Evolutionary conservation across 1,140 invertebrate species (phyloP), one percentile per base, ranked within the genome.

Genomic region (Drosophila athabasca): DNA sequence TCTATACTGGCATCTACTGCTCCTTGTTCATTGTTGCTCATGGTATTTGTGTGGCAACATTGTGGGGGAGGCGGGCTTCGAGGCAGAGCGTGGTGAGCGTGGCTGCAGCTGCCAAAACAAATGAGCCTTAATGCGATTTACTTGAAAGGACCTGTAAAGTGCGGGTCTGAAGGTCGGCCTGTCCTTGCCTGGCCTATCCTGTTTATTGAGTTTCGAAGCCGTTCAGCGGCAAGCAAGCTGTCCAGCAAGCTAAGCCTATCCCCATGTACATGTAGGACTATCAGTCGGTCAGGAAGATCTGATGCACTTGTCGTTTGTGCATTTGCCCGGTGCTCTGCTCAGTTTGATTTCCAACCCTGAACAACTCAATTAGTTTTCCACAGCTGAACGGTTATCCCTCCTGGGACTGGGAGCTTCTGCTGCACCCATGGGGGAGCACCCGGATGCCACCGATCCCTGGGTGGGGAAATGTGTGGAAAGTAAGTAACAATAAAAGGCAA

Each of bases 71-170:
- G n/a, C n/a, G n/a, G n/a, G n/a, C n/a, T 24, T 24, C 24, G 26
- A 29, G 26, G 31, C 24, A 24, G 24, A n/a, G n/a, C n/a, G 24
- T 3, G 39, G 19, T 15, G 17, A 11, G 35, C 39, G 41, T 60
- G 41, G 54, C 44, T 84, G 70, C 90, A 90, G 84, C 89, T 90
- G 90, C 76, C 85, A 90, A 76, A 90, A 90, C 90, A 91, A 91
- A 91, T 91, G 79, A 88, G 79, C 78, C 83, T 74, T 90, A 85
- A 91, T 91, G 79, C 79, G 84, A 79, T 90, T 76, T 76, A 90
- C 67, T 79, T 78, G 74, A 90, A 84, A 81, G 79, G 72, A 77
- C 65, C 59, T 44, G 31, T 49, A 19, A 46, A 70, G 76, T 79
- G 76, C 78, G 65, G 77, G 76, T 57, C 24, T 26, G 52, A 9